phyloP scores from a whole-genome alignment of 2,888 invertebrate species.

The Enoplolaimus lenunculus region DNA sequence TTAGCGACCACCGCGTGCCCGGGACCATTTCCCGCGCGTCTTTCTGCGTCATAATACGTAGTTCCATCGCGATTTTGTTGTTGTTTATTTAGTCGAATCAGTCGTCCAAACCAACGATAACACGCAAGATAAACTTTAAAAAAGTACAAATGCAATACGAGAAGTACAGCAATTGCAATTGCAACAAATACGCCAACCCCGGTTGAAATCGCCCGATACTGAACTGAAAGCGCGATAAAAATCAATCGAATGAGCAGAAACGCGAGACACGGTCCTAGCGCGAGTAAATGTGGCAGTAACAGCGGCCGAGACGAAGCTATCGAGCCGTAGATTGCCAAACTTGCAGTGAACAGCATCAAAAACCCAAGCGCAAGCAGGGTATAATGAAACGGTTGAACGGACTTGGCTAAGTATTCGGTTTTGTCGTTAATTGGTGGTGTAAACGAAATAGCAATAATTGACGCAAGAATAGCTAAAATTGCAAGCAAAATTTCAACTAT shows the following conservation, averaged over 20 bases:
- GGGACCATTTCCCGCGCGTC: too few species aligned
- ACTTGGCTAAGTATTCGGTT: neutral
- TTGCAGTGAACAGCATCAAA: neutral
- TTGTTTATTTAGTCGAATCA: neutral
- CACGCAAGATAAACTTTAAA: neutral
- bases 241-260: neutral
- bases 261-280: neutral
- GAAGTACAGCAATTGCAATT: neutral
- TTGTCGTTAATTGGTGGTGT: neutral
- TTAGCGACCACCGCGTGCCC: too few species aligned
- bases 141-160: neutral
- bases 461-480: neutral
- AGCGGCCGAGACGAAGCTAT: neutral
- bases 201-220: neutral
- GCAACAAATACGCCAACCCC: neutral
- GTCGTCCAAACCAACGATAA: neutral
- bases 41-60: too few species aligned
- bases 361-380: neutral
- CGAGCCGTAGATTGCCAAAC: neutral
- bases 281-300: neutral
- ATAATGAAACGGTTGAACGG: neutral
- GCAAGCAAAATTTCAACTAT: neutral
- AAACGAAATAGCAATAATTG: neutral
- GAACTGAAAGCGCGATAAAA: neutral
- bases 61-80: neutral